Conservation (phyloP, 2,113 vertebrate species). For the Caranx ignobilis region DNA sequence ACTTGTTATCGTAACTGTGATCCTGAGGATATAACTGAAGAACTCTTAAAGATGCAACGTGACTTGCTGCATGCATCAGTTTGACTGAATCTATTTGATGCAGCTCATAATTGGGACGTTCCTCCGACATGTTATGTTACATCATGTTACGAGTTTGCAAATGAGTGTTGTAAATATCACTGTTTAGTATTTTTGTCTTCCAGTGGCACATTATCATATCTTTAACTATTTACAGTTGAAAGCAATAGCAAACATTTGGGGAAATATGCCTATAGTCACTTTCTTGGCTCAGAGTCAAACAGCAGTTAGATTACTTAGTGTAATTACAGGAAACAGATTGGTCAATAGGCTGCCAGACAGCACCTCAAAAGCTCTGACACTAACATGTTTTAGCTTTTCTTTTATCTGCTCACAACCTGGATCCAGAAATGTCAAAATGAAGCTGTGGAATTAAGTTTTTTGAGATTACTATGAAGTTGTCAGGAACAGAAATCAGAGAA, state of each 20-base stretch:
- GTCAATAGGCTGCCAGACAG: not conserved
- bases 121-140: not conserved
- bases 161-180: conserved; percentile 49
- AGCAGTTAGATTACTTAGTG: not conserved
- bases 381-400: not conserved
- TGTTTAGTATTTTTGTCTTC: conserved; percentile 6
- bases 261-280: not conserved
- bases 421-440: not conserved
- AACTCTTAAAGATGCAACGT: not conserved
- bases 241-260: not conserved
- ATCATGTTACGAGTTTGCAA: not conserved
- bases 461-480: too few relatives aligned
- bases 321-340: not conserved
- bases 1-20: not conserved
- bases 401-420: not conserved
- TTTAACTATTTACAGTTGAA: conserved; percentile 50
- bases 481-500: too few relatives aligned
- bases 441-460: too few relatives aligned
- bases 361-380: not conserved
- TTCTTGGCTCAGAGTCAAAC: not conserved
- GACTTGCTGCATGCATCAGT: not conserved
- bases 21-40: not conserved
- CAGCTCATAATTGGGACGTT: conserved; percentile 1
- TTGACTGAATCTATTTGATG: not conserved
- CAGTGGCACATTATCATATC: conserved; percentile 10